A percentile compares a stretch with the other conserved stretches of the same genome.
phyloP scores from a whole-genome alignment of 2,888 invertebrate species.

The Dorcus hopei region DNA sequence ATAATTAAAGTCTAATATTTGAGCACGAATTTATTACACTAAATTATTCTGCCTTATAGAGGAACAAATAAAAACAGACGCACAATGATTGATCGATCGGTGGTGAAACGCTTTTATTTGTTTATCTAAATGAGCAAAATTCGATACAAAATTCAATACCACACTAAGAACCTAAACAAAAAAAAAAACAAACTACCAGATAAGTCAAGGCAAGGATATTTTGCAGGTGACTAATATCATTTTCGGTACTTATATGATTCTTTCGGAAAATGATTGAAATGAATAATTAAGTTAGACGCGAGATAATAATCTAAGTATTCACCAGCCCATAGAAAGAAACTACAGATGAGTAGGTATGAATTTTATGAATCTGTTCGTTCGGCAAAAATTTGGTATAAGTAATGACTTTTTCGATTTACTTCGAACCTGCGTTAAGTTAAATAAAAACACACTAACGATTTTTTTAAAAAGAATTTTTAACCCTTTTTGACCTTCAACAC shows the following conservation, averaged over 20 bases:
- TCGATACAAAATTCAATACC: background rate
- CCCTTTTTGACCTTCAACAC: slow-evolving; percentile 80
- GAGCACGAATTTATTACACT: slow-evolving; percentile 20
- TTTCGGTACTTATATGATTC: too few species aligned
- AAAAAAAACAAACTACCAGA: background rate
- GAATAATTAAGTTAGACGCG: too few species aligned
- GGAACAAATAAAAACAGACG: background rate
- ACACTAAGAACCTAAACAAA: background rate
- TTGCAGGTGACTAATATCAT: too few species aligned
- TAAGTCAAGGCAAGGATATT: slow-evolving; percentile 61
- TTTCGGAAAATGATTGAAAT: too few species aligned
- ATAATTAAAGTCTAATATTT: slow-evolving; percentile 19
- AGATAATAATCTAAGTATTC: too few species aligned
- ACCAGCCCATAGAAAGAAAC: too few species aligned
- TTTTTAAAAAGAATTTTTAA: slow-evolving; percentile 45
- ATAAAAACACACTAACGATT: too few species aligned
- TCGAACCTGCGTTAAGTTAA: too few species aligned
- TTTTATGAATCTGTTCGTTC: too few species aligned
- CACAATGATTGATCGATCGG: background rate
- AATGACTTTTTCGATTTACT: too few species aligned
- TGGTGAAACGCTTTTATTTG: background rate
- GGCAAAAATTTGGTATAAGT: too few species aligned
- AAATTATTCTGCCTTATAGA: background rate
- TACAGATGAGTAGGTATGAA: too few species aligned
- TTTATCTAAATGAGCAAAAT: background rate